Base-by-base conservation (phyloP, 2,888 invertebrate genomes). In the Lottia gigantea region DNA sequence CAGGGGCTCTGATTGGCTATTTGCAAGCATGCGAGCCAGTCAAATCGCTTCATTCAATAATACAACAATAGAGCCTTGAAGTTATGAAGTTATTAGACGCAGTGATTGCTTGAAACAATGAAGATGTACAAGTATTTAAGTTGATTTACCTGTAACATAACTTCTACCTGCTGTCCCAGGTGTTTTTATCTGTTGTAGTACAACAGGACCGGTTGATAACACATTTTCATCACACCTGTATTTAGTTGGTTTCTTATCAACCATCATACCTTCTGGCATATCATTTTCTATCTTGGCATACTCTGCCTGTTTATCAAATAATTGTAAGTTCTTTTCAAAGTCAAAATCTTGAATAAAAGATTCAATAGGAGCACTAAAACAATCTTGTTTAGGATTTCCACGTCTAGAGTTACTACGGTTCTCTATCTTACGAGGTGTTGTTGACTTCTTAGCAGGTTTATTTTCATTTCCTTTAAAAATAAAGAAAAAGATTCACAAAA, bases 281-380 rank as follows among this genome's bases (percentile, higher is more conserved):
- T 73, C 77, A 73, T 77, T 83, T 85, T 93, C 92, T 65, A 94
- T 92, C 88, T 93, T 92, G 82, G 94, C 92, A 92, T 93, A 94
- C 66, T 94, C 91, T 31, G 94, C 94, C 86, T 91, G 89, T 89
- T 96, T 96, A 89, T 96, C 94, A 89, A 97, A 97, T 65, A 97
- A 90, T 26, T 95, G 95, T 70, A 96, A 91, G 90, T 96, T 97
- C 77, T 95, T 95, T 87, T 97, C 96, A 91, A 97, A 96, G 91
- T 97, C 96, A 90, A 97, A 97, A 83, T 97, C 96, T 86, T 90
- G 91, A 25, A 69, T 88, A 77, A 91, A 91, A 69, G 92, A 91
- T 78, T 93, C 93, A 14, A 92, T 90, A 62, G 93, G 92, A 7
- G 91, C 91, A 45, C 94, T 94, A 89, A 95, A 95, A 86, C 94